Percentiles rank a stretch among this genome's conserved stretches.
phyloP scores from a whole-genome alignment of 1,140 invertebrate genomes.

The Diachasmimorpha longicaudata region DNA sequence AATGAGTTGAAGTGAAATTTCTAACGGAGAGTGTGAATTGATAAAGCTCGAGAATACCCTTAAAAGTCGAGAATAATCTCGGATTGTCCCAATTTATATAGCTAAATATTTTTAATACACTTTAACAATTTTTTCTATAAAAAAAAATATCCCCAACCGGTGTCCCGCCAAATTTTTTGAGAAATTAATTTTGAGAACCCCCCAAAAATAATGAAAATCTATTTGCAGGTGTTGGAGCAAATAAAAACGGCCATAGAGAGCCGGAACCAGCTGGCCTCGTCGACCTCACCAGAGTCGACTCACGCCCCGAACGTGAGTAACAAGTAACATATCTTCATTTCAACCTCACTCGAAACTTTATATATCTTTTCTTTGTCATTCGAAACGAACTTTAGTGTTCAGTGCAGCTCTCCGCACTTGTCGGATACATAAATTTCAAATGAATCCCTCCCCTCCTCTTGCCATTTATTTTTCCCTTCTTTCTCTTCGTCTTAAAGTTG shows the following conservation, averaged over 20 bases:
- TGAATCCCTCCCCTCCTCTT: background rate
- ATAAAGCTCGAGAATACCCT: too few species aligned
- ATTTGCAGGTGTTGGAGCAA: conserved; percentile 56
- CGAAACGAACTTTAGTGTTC: conserved; percentile 2
- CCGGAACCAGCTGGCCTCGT: conserved; percentile 53
- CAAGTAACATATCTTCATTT: conserved; percentile 11
- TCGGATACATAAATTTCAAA: conserved; percentile 6
- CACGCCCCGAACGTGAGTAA: conserved; percentile 44
- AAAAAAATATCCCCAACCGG: too few species aligned
- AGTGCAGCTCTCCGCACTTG: conserved; percentile 11
- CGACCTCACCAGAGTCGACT: conserved; percentile 41
- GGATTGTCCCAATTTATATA: too few species aligned
- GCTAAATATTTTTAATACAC: too few species aligned
- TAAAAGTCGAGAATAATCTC: too few species aligned
- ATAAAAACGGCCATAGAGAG: conserved; percentile 61
- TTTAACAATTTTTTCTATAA: too few species aligned
- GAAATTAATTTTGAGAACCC: too few species aligned
- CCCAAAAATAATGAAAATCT: background rate
- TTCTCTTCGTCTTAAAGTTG: background rate
- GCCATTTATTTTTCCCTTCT: background rate
- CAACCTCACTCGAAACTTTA: background rate
- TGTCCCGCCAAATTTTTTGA: too few species aligned
- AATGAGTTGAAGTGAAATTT: too few species aligned
- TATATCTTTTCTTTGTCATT: conserved; percentile 20
- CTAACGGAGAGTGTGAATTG: too few species aligned